Percentiles rank a stretch among this genome's conserved stretches.
Evolutionary conservation across 2,888 invertebrate species (phyloP).

Genomic region (Pseudococcus longispinus): DNA sequence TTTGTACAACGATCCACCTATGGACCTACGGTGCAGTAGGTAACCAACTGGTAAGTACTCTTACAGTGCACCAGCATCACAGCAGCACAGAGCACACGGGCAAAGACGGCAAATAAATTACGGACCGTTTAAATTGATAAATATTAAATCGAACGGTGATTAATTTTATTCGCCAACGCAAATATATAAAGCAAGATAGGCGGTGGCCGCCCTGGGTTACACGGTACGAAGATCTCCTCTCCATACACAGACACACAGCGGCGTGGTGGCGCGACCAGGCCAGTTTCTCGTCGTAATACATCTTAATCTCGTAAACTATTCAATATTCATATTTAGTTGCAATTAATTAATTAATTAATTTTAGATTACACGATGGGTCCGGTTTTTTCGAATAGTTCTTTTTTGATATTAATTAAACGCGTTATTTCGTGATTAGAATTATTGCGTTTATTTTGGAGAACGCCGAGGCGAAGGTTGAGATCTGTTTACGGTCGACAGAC

Average conservation of each 20-base stretch:
- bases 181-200: background rate
- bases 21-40: background rate
- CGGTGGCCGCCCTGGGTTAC: slow-evolving; percentile 3
- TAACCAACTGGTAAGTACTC: background rate
- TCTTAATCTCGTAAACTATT: slow-evolving; percentile 41
- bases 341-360: slow-evolving; percentile 47
- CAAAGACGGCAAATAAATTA: slow-evolving; percentile 18
- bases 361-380: slow-evolving; percentile 26
- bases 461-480: background rate
- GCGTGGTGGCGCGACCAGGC: background rate
- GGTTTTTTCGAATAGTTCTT: background rate
- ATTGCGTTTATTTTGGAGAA: background rate
- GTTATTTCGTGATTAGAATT: slow-evolving; percentile 43
- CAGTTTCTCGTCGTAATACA: slow-evolving; percentile 32
- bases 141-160: slow-evolving; percentile 42
- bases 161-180: slow-evolving; percentile 27
- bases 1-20: no score
- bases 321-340: slow-evolving; percentile 46
- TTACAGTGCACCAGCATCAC: background rate
- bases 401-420: slow-evolving; percentile 42
- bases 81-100: background rate
- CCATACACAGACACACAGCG: background rate
- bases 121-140: slow-evolving; percentile 37
- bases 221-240: background rate
- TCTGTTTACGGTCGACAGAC: background rate